Conservation (phyloP, 2,113 vertebrate species). For the Ia io region DNA sequence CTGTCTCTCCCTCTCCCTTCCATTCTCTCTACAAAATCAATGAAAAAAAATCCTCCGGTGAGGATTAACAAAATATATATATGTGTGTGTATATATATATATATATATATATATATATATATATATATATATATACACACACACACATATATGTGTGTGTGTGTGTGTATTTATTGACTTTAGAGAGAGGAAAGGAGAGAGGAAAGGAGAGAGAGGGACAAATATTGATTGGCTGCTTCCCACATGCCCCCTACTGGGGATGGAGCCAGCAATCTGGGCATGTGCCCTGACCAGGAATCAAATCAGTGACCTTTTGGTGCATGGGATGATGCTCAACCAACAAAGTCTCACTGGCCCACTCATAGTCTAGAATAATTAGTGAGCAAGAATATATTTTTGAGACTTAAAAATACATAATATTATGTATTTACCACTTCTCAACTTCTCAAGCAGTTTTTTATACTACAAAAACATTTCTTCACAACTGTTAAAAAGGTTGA, state of each 20-base stretch:
- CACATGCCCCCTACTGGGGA: not conserved
- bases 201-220: not conserved
- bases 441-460: conserved; percentile 35
- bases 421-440: not conserved
- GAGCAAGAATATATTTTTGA: conserved; percentile 32
- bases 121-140: too few relatives aligned
- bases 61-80: too few relatives aligned
- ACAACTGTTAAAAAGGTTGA: not conserved
- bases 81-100: too few relatives aligned
- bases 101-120: too few relatives aligned
- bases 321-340: not conserved
- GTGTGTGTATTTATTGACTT: not conserved
- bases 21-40: not conserved
- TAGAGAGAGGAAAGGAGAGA: not conserved
- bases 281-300: not conserved
- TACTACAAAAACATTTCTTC: conserved; percentile 18
- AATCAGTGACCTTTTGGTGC: not conserved
- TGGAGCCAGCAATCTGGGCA: not conserved
- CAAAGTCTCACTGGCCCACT: not conserved
- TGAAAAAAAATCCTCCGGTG: too few relatives aligned
- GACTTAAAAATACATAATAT: not conserved
- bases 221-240: not conserved
- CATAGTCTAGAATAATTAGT: not conserved
- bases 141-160: too few relatives aligned
- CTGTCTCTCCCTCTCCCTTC: not conserved